Evolutionary conservation across 1,140 invertebrate genomes (phyloP).

Genomic region (Triops longicaudatus): DNA sequence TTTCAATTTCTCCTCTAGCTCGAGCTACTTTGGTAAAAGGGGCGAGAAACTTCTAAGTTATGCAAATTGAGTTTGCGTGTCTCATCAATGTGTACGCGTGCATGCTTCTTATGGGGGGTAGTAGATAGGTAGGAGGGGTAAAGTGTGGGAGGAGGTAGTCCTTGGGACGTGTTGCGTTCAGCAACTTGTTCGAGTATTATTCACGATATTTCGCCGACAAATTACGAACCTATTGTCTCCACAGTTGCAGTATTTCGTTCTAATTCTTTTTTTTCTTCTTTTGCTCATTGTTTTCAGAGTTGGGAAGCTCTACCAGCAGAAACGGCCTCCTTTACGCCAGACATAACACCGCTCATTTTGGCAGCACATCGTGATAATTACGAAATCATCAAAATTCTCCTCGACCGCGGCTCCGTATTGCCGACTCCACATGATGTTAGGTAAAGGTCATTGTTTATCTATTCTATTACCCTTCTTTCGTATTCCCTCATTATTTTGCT

Average conservation of each 20-base stretch:
- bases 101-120: not conserved
- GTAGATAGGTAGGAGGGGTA: too few species aligned
- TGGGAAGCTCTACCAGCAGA: conserved; percentile 83
- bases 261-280: not conserved
- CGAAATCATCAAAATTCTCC: conserved; percentile 94
- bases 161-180: not conserved
- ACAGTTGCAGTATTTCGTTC: too few species aligned
- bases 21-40: not conserved
- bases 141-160: not conserved
- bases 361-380: conserved; percentile 95
- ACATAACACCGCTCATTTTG: conserved; percentile 91
- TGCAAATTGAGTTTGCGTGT: not conserved
- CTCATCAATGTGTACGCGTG: not conserved
- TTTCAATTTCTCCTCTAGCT: not conserved
- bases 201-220: not conserved
- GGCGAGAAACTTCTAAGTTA: not conserved
- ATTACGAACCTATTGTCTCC: not conserved
- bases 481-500: not conserved
- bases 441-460: conserved; percentile 34
- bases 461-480: not conserved
- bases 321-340: conserved; percentile 88
- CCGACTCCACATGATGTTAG: conserved; percentile 86
- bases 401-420: conserved; percentile 78
- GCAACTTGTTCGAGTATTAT: not conserved
- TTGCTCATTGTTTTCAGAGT: conserved; percentile 51